Evolutionary conservation across 1,140 invertebrate genomes (phyloP).

Genomic region (Microplitis mediator): DNA sequence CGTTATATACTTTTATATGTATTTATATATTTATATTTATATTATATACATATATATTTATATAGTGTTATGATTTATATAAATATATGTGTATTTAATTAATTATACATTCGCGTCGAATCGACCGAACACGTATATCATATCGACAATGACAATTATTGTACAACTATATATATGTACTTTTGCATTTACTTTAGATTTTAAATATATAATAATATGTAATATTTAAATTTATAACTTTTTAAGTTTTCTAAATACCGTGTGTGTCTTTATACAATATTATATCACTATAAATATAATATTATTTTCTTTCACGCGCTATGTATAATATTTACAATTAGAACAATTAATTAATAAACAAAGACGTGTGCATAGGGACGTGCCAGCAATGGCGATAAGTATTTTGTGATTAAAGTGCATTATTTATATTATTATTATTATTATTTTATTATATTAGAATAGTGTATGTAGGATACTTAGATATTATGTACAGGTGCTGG

Average conservation of each 20-base stretch:
- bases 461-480: constrained; percentile 34
- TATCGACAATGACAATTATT: constrained; percentile 11
- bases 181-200: background rate
- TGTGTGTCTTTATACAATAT: constrained; percentile 40
- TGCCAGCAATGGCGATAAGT: background rate
- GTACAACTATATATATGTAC: constrained; percentile 20
- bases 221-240: constrained; percentile 25
- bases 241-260: too few species aligned
- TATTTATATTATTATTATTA: background rate
- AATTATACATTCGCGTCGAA: constrained; percentile 23
- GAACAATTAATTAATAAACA: constrained; percentile 27
- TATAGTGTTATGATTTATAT: background rate
- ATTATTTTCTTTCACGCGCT: constrained; percentile 42
- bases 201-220: constrained; percentile 19
- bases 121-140: constrained; percentile 17
- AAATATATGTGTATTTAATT: background rate
- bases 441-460: background rate
- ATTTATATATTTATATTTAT: background rate
- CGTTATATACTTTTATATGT: constrained; percentile 5
- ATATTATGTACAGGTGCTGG: constrained; percentile 63
- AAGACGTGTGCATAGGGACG: constrained; percentile 11
- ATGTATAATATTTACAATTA: constrained; percentile 62
- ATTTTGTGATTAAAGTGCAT: background rate
- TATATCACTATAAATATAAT: constrained; percentile 43
- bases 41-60: constrained; percentile 12